phyloP scores from a whole-genome alignment of 2,888 invertebrate genomes.

The Elegia similella region DNA sequence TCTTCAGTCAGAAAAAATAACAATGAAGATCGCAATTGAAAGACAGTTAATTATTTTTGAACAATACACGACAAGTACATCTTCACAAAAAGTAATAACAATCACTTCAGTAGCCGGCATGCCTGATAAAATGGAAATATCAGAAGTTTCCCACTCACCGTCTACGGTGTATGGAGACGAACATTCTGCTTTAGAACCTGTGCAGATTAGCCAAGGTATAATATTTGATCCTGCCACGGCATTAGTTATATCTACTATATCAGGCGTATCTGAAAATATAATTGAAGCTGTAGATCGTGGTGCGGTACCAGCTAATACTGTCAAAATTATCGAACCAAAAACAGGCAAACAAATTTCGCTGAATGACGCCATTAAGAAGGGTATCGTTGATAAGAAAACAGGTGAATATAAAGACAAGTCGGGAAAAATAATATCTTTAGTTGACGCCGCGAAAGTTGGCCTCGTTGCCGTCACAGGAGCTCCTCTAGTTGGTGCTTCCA shows the following conservation, averaged over 20 bases:
- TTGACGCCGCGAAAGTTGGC: constrained; percentile 89
- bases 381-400: constrained; percentile 87
- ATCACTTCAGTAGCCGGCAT: constrained; percentile 87
- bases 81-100: constrained; percentile 84
- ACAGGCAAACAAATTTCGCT: constrained; percentile 85
- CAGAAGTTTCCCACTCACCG: constrained; percentile 61
- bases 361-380: constrained; percentile 88
- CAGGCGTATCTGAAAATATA: constrained; percentile 86
- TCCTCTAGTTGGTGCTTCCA: constrained; percentile 87
- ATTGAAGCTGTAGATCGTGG: constrained; percentile 89
- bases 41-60: constrained; percentile 84
- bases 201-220: constrained; percentile 87
- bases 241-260: constrained; percentile 86
- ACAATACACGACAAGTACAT: constrained; percentile 62
- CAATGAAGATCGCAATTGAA: constrained; percentile 89
- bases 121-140: constrained; percentile 87
- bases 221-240: constrained; percentile 91
- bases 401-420: constrained; percentile 85
- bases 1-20: constrained; percentile 73
- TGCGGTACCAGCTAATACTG: constrained; percentile 84
- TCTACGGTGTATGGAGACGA: constrained; percentile 53
- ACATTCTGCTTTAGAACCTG: constrained; percentile 82
- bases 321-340: constrained; percentile 86
- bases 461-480: constrained; percentile 88
- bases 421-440: constrained; percentile 85